These are phyloP conservation scores for Polietes domitor DNA, from an alignment of 2,888 invertebrate genomes.

Conservation along the genomic window DNA sequence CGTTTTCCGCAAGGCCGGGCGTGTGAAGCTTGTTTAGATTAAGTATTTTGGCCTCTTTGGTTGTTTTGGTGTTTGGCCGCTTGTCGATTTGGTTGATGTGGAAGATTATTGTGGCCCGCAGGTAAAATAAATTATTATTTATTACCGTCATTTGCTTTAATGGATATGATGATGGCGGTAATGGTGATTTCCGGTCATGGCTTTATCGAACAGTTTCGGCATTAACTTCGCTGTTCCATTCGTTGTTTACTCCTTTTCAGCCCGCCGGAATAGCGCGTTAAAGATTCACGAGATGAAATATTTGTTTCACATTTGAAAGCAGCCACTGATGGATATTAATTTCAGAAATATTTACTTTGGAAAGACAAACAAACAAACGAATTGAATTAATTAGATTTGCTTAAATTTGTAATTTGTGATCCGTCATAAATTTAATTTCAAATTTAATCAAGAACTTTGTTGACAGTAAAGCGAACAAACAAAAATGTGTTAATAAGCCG, in stretches of 20 bases:
- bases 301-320: not conserved
- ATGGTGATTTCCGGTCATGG: conserved; percentile 47
- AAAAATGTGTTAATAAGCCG: too few species aligned
- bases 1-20: not conserved
- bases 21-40: conserved; percentile 28
- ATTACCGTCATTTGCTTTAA: conserved; percentile 66
- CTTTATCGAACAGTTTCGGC: conserved; percentile 30
- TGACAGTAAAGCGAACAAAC: not conserved
- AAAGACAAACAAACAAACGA: not conserved
- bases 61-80: too few species aligned
- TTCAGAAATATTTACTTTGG: not conserved
- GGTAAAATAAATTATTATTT: conserved; percentile 70
- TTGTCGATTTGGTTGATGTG: conserved; percentile 28
- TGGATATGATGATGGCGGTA: conserved; percentile 57
- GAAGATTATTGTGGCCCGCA: conserved; percentile 51
- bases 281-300: not conserved
- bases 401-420: not conserved
- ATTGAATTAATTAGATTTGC: not conserved
- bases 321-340: not conserved
- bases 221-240: not conserved
- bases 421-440: not conserved
- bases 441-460: not conserved
- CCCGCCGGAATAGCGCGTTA: not conserved
- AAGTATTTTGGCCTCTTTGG: conserved; percentile 34
- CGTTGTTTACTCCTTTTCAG: not conserved